Base-by-base conservation (phyloP, 64 coral and sea anemone genomes). In the Montipora foliosa region DNA sequence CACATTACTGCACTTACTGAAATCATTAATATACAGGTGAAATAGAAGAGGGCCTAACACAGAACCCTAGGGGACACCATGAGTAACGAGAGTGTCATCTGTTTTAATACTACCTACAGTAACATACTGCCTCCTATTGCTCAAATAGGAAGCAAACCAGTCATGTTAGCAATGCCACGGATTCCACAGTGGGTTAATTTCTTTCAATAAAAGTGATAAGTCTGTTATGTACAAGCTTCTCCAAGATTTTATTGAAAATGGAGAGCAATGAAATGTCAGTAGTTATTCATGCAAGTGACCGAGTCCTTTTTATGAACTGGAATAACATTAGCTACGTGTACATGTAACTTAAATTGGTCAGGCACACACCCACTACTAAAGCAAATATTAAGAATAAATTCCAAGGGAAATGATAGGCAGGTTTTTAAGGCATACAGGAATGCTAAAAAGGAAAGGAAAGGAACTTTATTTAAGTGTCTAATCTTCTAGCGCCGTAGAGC, bases 361-460 rank as follows among this genome's bases (percentile, higher is more conserved):
- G 82, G 61, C 67, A 85, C 82, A 67, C 67, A 44, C 21, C 82
- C 82, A 85, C 82, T 84, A 84, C 82, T 84, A 69, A 84, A 84
- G 53, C 22, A 84, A 44, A 78, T 6, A 49, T 77, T 77, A 77
- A 48, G 47, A 15, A 77, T 47, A 47, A 77, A 77, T 77, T 77
- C 37, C 45, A 77, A 77, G 45, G 75, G 75, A 77, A 77, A 77
- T 77, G 45, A 77, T 1, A 77, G 10, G 44, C 75, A 78, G 75
- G 66, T 78, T 47, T 61, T 55, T 55, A 55, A 25, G 25, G 25
- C 25, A 25, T 25, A 25, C 25, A 25, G 25, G 25, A 25, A 25
- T 25, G 25, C 25, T 25, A 25, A 25, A 25, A 25, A 25, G 25
- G 25, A 25, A 25, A 25, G 25, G 25, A 25, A 25, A 25, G 25